These are phyloP conservation scores for Epizoanthus illoricatus DNA, from an alignment of 92 coral and sea anemone species.

Conservation along the genomic window DNA sequence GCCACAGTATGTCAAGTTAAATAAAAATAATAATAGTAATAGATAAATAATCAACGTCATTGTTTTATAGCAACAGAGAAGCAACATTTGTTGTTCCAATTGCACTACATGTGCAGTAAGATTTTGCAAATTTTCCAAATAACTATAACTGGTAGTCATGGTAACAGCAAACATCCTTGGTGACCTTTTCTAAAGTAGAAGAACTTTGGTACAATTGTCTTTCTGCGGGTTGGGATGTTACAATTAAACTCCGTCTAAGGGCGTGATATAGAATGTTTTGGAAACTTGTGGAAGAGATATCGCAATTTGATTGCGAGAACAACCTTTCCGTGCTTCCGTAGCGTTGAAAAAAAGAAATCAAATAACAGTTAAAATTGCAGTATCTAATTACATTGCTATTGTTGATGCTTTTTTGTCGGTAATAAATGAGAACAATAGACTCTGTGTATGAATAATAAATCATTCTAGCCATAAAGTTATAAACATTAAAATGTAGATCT, in stretches of 20 bases:
- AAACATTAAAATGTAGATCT: no score
- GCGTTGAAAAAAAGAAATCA: neutral
- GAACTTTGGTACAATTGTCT: neutral
- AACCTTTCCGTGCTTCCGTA: neutral
- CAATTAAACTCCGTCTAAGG: conserved; percentile 3
- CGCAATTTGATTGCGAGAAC: conserved; percentile 3
- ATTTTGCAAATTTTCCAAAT: neutral
- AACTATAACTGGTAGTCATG: no score
- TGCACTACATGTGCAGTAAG: neutral
- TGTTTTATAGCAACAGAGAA: neutral
- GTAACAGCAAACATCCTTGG: neutral
- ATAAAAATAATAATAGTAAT: no score
- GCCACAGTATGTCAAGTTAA: neutral
- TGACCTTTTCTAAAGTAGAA: neutral
- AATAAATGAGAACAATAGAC: no score
- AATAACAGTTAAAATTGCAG: neutral
- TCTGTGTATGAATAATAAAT: no score
- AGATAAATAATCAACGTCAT: neutral
- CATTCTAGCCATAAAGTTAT: no score
- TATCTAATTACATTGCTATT: neutral
- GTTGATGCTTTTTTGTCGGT: no score
- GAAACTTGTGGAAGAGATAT: neutral
- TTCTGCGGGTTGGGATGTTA: neutral
- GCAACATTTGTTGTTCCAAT: neutral
- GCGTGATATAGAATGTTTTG: neutral